phyloP scores from a whole-genome alignment of 2,888 invertebrate species.

The Lepas anatifera region DNA sequence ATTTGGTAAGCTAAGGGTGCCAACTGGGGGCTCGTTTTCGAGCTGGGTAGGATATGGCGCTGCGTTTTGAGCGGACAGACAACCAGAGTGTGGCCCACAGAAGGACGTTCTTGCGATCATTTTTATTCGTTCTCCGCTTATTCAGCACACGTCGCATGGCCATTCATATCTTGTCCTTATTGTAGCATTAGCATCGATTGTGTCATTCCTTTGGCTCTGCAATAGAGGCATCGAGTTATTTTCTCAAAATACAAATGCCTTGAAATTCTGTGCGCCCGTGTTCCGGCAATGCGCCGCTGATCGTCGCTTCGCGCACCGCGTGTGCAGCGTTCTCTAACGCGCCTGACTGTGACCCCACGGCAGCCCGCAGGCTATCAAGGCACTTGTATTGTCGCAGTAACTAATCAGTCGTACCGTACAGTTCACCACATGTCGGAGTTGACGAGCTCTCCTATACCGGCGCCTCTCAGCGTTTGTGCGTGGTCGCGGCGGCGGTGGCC shows the following conservation, averaged over 20 bases:
- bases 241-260: constrained; percentile 6
- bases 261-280: neutral
- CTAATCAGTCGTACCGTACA: neutral
- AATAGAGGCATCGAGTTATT: neutral
- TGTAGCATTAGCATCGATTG: neutral
- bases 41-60: neutral
- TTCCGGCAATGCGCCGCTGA: neutral
- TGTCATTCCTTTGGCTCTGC: constrained; percentile 5
- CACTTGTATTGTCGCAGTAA: constrained; percentile 9
- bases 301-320: neutral
- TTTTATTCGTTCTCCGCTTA: neutral
- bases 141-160: constrained; percentile 11
- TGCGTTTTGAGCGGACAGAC: neutral
- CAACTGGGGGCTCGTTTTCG: neutral
- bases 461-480: neutral
- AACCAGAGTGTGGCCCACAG: neutral
- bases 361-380: neutral
- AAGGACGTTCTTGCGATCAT: constrained; percentile 1
- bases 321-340: neutral
- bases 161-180: constrained; percentile 6
- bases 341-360: neutral
- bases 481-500: neutral
- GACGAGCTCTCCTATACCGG: neutral
- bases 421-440: neutral
- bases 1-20: constrained; percentile 5